phyloP scores from a whole-genome alignment of 2,888 invertebrate genomes.

The Metalampra italica region DNA sequence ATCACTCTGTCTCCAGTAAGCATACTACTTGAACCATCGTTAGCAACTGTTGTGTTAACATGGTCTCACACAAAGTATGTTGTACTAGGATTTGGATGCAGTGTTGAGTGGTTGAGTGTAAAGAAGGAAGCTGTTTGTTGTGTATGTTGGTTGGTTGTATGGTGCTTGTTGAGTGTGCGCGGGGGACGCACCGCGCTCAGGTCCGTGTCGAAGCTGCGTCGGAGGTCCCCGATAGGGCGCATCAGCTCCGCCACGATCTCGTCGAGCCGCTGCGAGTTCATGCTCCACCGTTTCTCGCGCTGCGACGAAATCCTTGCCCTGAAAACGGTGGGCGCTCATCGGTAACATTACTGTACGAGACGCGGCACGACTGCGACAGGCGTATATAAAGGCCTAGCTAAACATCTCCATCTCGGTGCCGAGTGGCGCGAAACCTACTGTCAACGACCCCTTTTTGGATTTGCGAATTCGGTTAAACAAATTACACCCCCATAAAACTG shows the following conservation, averaged over 20 bases:
- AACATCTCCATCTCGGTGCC: conserved; percentile 13
- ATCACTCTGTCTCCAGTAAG: no score
- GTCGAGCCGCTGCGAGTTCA: conserved; percentile 65
- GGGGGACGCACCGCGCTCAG: conserved; percentile 56
- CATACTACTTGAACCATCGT: no score
- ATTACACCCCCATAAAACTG: conserved; percentile 10
- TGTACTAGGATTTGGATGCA: no score
- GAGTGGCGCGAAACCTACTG: conserved; percentile 70
- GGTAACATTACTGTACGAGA: conserved; percentile 58
- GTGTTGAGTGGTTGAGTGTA: no score
- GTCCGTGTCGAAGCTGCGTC: conserved; percentile 66
- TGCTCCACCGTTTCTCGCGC: conserved; percentile 63
- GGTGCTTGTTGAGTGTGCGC: background rate
- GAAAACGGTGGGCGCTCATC: conserved; percentile 53
- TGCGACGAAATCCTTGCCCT: conserved; percentile 50
- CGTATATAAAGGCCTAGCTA: conserved; percentile 18
- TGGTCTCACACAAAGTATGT: no score
- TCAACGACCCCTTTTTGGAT: conserved; percentile 52
- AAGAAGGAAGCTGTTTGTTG: no score
- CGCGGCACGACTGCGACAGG: conserved; percentile 37
- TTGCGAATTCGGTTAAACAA: conserved; percentile 28
- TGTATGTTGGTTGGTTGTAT: no score
- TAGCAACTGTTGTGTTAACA: no score
- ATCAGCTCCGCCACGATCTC: conserved; percentile 68
- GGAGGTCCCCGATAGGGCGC: conserved; percentile 61